phyloP scores from a whole-genome alignment of 2,797 vertebrate species.

The Onychomys arenicola region DNA sequence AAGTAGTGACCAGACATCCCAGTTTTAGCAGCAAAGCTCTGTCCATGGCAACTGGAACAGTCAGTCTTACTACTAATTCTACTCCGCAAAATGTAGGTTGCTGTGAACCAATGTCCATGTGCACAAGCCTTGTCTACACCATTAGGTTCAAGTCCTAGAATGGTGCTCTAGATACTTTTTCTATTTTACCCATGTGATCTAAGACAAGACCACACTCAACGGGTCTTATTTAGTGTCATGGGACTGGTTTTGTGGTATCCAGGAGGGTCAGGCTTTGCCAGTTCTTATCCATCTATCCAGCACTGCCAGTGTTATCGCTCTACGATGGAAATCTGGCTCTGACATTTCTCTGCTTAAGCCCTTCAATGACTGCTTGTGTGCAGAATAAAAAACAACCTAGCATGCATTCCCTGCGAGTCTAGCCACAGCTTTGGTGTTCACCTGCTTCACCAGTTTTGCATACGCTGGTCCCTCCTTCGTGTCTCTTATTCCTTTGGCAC shows the following conservation, averaged over 20 bases:
- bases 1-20: neutral
- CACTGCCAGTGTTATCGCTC: slow-evolving; percentile 31
- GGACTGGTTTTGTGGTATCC: neutral
- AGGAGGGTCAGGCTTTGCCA: neutral
- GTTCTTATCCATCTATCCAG: slow-evolving; percentile 6
- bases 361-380: slow-evolving; percentile 54
- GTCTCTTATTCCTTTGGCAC: neutral
- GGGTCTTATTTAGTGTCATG: neutral
- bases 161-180: neutral
- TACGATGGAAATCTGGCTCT: slow-evolving; percentile 64
- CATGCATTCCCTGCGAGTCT: neutral
- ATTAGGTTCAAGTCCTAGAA: neutral
- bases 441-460: neutral
- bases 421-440: neutral
- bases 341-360: slow-evolving; percentile 53
- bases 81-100: neutral
- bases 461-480: neutral
- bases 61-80: neutral
- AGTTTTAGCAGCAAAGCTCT: neutral
- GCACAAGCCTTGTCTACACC: neutral
- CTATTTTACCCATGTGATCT: neutral
- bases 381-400: slow-evolving; percentile 37
- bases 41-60: neutral
- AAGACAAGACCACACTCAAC: slow-evolving; percentile 54
- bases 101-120: neutral